A percentile compares a stretch with the other conserved stretches of the same genome.
Conservation (phyloP, 2,888 invertebrate species). For the Trichacis sp. region DNA sequence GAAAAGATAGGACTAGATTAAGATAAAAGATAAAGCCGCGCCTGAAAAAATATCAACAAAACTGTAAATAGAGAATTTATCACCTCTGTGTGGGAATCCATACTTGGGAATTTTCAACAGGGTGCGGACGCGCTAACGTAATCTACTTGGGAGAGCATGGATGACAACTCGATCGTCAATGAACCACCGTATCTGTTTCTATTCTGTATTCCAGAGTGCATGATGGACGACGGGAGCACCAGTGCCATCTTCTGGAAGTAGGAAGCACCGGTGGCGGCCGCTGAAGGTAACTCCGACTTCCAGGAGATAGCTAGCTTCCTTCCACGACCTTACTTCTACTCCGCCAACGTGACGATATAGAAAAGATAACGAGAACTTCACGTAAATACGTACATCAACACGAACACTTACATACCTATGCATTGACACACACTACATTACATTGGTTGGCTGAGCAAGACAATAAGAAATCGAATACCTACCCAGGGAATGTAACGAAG, state of each 20-base stretch:
- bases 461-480: too few relatives aligned
- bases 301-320: constrained; percentile 75
- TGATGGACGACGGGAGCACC: constrained; percentile 71
- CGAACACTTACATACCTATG: not conserved
- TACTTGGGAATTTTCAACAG: constrained; percentile 34
- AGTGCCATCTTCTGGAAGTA: constrained; percentile 75
- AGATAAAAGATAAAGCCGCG: too few relatives aligned
- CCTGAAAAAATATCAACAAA: not conserved
- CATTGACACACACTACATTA: constrained; percentile 21
- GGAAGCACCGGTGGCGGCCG: constrained; percentile 71
- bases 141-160: constrained; percentile 32
- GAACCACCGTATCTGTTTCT: constrained; percentile 67
- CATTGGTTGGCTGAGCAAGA: constrained; percentile 50
- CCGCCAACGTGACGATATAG: constrained; percentile 46
- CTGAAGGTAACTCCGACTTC: constrained; percentile 73
- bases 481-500: too few relatives aligned
- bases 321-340: constrained; percentile 61
- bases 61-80: not conserved
- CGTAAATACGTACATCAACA: constrained; percentile 14
- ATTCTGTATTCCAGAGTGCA: constrained; percentile 75
- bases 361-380: constrained; percentile 17
- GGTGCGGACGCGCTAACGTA: constrained; percentile 20
- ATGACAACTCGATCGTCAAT: constrained; percentile 46
- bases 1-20: too few relatives aligned
- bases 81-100: constrained; percentile 29